Percentiles rank a stretch among this genome's conserved stretches.
These are phyloP conservation scores for Ptilonorhynchus violaceus DNA, from an alignment of 2,113 vertebrate genomes.

Conservation along the genomic window DNA sequence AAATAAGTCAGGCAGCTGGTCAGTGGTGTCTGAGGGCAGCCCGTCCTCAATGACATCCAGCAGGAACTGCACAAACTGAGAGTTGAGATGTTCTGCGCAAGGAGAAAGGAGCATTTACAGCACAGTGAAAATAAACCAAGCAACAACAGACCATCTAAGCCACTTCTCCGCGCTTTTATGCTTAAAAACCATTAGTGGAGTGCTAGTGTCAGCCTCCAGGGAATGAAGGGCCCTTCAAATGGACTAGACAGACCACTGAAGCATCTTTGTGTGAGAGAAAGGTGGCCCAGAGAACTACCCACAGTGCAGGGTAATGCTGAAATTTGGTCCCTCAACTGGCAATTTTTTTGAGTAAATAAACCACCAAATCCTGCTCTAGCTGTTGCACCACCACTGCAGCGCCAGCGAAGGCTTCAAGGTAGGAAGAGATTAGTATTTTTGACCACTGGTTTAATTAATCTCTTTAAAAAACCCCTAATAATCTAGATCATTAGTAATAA, in stretches of 20 bases:
- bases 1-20: constrained; percentile 93
- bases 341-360: neutral
- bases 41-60: constrained; percentile 92
- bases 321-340: neutral
- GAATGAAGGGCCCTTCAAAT: neutral
- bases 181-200: neutral
- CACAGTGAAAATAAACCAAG: neutral
- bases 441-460: neutral
- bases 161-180: neutral
- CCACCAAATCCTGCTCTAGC: neutral
- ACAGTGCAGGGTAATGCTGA: neutral
- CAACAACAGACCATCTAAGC: neutral
- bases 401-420: neutral
- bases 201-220: neutral
- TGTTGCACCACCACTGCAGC: neutral
- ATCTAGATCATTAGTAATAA: constrained; percentile 4
- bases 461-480: neutral
- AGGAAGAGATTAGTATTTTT: neutral
- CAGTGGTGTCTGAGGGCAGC: constrained; percentile 86
- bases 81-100: constrained; percentile 89
- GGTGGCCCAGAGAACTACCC: neutral
- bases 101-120: constrained; percentile 16
- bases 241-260: neutral
- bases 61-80: constrained; percentile 88
- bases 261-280: neutral